These are phyloP conservation scores for Heliconius hortense DNA, from an alignment of 2,888 invertebrate genomes.

Conservation along the genomic window DNA sequence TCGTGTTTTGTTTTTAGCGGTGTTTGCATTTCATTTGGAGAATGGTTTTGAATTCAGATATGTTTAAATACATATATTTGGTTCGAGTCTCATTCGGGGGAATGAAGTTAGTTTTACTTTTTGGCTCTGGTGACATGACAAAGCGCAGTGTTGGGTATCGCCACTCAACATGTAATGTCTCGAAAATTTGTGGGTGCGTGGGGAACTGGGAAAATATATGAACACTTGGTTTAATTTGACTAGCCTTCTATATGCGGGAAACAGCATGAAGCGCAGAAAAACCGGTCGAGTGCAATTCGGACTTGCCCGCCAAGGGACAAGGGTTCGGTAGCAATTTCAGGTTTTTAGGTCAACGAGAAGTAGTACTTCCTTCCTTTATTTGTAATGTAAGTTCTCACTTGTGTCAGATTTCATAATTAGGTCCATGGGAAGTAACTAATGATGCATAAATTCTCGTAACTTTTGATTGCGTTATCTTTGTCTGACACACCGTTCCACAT, in stretches of 20 bases:
- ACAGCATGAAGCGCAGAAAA: neutral
- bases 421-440: no score
- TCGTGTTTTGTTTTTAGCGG: neutral
- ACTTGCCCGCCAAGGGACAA: neutral
- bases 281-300: neutral
- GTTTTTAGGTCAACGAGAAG: neutral
- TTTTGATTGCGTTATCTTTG: no score
- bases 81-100: neutral
- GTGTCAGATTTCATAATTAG: no score
- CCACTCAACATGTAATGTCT: neutral
- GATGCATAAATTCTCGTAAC: no score
- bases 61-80: neutral
- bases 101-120: neutral
- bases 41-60: no score
- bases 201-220: neutral
- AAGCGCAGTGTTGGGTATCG: no score
- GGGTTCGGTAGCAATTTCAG: neutral
- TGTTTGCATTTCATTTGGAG: neutral
- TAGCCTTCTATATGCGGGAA: neutral
- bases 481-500: no score
- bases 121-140: neutral
- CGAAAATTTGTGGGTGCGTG: neutral
- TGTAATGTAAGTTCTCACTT: no score
- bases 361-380: neutral
- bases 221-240: neutral